These are phyloP conservation scores for Gymnoscopelus microlampas DNA, from an alignment of 2,797 vertebrate species.

Conservation along the genomic window DNA sequence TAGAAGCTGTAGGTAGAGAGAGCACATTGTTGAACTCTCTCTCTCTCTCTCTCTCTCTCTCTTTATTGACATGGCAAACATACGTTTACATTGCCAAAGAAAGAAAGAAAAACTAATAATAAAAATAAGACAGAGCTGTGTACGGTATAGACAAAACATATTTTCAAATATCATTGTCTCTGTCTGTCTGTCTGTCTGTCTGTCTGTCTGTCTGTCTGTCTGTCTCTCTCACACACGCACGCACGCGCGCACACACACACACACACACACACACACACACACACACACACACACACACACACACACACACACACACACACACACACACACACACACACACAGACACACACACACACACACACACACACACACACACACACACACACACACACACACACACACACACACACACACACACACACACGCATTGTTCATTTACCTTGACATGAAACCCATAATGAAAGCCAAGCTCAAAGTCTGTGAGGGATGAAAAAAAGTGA, in stretches of 20 bases:
- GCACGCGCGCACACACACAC: neutral
- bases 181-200: neutral
- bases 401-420: neutral
- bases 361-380: neutral
- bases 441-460: constrained; percentile 85
- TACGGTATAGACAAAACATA: too few relatives aligned
- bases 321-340: too few relatives aligned
- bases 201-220: neutral
- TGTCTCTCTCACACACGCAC: neutral
- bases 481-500: constrained; percentile 3
- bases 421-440: constrained; percentile 62
- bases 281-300: neutral
- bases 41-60: neutral
- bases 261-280: too few relatives aligned
- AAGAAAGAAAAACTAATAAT: neutral
- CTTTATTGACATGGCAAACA: too few relatives aligned
- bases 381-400: neutral
- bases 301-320: neutral
- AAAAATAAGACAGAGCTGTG: too few relatives aligned
- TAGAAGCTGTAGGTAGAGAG: constrained; percentile 84
- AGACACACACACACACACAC: neutral
- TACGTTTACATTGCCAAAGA: neutral
- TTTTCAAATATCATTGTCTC: too few relatives aligned
- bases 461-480: constrained; percentile 83
- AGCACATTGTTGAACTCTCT: neutral